A percentile compares a stretch with the other conserved stretches of the same genome.
Conservation (phyloP, 2,888 invertebrate genomes). For the Rhagonycha lutea region DNA sequence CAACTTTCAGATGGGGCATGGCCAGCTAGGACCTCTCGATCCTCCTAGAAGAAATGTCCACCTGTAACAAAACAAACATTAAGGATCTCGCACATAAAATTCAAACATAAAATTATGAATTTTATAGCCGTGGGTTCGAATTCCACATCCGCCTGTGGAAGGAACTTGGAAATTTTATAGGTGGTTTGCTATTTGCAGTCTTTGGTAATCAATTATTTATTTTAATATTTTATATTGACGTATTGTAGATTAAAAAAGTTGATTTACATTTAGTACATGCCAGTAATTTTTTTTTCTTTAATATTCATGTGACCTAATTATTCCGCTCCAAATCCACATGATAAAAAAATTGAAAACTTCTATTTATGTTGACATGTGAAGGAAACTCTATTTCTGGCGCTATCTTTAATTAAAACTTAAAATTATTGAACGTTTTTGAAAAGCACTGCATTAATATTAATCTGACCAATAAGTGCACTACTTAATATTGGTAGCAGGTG, state of each 20-base stretch:
- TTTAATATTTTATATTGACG: neutral
- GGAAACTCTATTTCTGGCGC: neutral
- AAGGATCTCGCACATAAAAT: neutral
- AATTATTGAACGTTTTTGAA: neutral
- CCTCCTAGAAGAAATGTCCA: conserved; percentile 7
- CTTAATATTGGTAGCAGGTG: neutral
- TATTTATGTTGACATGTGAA: neutral
- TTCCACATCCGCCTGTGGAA: too few species aligned
- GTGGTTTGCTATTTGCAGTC: neutral
- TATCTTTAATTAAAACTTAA: neutral
- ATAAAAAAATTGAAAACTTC: neutral
- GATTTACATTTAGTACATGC: neutral
- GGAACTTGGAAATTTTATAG: neutral
- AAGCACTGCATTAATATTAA: neutral
- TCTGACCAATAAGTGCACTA: neutral
- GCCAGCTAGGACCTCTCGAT: conserved; percentile 14
- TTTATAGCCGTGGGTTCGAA: too few species aligned
- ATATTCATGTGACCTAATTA: neutral
- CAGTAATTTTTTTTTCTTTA: neutral
- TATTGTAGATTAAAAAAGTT: neutral
- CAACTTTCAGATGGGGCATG: conserved; percentile 43
- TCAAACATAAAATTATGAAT: too few species aligned
- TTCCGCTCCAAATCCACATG: neutral
- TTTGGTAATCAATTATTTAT: neutral
- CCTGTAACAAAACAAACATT: conserved; percentile 17